phyloP scores from a whole-genome alignment of 2,113 vertebrate species.

The Noctilio leporinus region DNA sequence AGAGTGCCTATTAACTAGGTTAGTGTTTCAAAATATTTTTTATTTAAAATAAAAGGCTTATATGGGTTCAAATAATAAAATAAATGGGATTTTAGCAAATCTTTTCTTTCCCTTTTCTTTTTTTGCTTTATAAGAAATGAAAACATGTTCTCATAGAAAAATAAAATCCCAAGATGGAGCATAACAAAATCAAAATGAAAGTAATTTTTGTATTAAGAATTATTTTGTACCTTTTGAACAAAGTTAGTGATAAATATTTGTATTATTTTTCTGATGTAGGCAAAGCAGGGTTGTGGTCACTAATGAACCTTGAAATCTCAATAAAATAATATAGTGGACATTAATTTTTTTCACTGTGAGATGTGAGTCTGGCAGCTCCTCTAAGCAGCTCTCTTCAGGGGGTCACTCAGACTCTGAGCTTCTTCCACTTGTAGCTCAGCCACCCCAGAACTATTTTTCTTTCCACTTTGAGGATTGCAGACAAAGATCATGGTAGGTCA shows the following conservation, averaged over 20 bases:
- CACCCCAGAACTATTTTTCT: background rate
- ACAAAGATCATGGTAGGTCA: background rate
- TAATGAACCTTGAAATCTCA: background rate
- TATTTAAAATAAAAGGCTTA: background rate
- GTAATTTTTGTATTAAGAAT: background rate
- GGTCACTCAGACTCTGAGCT: background rate
- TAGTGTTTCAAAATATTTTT: background rate
- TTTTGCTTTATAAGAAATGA: background rate
- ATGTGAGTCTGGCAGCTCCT: background rate
- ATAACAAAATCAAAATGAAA: background rate
- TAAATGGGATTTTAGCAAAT: background rate
- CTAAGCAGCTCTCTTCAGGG: fast-evolving
- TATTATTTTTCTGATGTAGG: background rate
- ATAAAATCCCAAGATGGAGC: background rate
- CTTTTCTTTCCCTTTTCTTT: background rate
- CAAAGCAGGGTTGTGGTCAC: background rate
- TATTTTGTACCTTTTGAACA: background rate
- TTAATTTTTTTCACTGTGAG: background rate
- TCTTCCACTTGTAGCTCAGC: no score
- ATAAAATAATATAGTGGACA: background rate
- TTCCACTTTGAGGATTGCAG: background rate
- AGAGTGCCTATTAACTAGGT: background rate
- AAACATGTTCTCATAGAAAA: background rate
- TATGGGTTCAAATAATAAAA: background rate
- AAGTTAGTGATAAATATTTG: background rate